Base-by-base conservation (phyloP, 2,888 invertebrate species). In the Cantharis rustica region DNA sequence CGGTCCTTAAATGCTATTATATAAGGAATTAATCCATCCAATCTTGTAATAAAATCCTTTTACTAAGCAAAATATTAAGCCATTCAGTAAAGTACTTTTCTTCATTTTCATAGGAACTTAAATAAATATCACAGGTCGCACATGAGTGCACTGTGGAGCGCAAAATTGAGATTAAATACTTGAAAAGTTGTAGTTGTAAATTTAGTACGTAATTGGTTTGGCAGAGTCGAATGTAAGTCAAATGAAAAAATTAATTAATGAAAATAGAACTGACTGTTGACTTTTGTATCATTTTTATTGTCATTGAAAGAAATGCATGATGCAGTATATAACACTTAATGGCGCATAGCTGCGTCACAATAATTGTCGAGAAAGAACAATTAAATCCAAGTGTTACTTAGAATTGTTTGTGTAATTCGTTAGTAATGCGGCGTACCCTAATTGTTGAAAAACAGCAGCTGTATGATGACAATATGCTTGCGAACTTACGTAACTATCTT, bases 361-460 rank as follows among this genome's bases (percentile, higher is more conserved):
- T 71, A 77, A 75, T 77, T 80, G 77, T 77, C 80, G 79, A 79
- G 81, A 82, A 85, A 81, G 81, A 83, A 84, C 86, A 87, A 88
- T 88, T 88, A 87, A 86, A 87, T 84, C 86, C 87, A 87, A 87
- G 87, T 87, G 87, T 87, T 86, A 87, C 87, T 86, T 86, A 87
- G 85, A 86, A 85, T 85, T 85, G 83, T 82, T 85, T 84, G 82
- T 80, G 81, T 87, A 87, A 87, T 88, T 66, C 16, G 64, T 66
- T 87, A 86, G 84, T 86, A 85, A 87, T 86, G 85, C 86, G 86
- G 86, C 86, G 85, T 86, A 86, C 85, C 87, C 87, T 87, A 88
- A 88, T 87, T 88, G 87, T 87, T 86, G 85, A 88, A 88, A 87
- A 88, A 87, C 86, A 86, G 83, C 88, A 88, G 88, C 88, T 88